Base-by-base conservation (phyloP, 2,113 vertebrate genomes). In the Synchiropus splendidus region DNA sequence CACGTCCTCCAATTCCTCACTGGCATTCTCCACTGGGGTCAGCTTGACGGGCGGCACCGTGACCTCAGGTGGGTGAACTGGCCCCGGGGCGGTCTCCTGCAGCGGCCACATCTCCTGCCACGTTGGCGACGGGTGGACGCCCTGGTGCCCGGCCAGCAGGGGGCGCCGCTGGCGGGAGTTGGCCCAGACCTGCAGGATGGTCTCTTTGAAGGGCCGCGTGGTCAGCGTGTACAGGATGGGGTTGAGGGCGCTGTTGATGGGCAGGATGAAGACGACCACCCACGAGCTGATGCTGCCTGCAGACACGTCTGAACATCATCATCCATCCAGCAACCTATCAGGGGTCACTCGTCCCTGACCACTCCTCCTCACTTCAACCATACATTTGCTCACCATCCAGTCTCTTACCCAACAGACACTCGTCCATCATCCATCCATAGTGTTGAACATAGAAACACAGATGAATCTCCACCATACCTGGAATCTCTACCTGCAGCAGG, bases 251-350 rank as follows among this genome's bases (percentile, higher is more conserved):
- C 93, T 97, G 48, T 98, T 98, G 76, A 97, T 98, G 50, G 94
- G 94, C 39, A 98, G 80, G 65, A 98, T 96, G 53, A 98, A 98
- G 74, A 97, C 92, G 50, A 97, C 94, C 31, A 97, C 92, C 94
- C 93, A 98, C 34, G 93, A 97, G 53, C 87, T 92, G 73, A 97
- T 97, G 37, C 91, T 89, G 54, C 89, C 94, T 97, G 64, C 0
- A 9, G 21, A 27, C 21, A 27, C 8, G 8, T 27, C 21, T n/a
- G n/a, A 27, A 5, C 21, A 27, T 27, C 21, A 27, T 27, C 21
- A 27, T 27, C 21, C 10, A 35, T 35, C 12, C 6, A 33, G 31
- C n/a, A n/a, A n/a, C n/a, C n/a, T n/a, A n/a, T n/a, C n/a, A n/a
- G n/a, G n/a, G n/a, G n/a, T n/a, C n/a, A n/a, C n/a, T n/a, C n/a